phyloP scores from a whole-genome alignment of 2,797 vertebrate genomes.

The Semaprochilodus insignis region DNA sequence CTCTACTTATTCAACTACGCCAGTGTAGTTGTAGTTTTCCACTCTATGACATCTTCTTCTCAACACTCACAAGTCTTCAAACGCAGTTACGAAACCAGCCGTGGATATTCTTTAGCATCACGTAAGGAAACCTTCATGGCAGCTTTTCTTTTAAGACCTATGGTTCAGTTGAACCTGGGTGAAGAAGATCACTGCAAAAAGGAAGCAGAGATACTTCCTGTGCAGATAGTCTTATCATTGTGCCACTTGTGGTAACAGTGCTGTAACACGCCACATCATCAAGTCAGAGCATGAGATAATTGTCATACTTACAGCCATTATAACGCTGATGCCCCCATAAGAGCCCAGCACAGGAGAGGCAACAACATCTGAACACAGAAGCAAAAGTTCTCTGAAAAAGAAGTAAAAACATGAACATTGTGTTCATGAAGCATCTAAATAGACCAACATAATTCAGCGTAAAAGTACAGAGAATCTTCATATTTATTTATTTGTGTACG shows the following conservation, averaged over 20 bases:
- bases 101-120: background rate
- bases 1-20: no score
- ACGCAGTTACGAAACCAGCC: no score
- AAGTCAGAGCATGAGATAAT: background rate
- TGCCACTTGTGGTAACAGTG: background rate
- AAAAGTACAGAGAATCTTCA: no score
- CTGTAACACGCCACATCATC: background rate
- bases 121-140: no score
- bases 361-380: conserved; percentile 81
- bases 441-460: background rate
- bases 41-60: no score
- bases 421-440: background rate
- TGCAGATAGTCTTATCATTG: background rate
- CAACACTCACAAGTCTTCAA: no score
- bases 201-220: conserved; percentile 14
- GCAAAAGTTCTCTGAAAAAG: conserved; percentile 80
- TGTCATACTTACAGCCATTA: conserved; percentile 85
- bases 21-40: no score
- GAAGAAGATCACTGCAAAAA: background rate
- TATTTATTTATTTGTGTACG: no score
- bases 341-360: conserved; percentile 83
- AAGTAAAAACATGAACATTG: background rate
- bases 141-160: no score
- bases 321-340: conserved; percentile 79
- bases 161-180: background rate